phyloP scores from a whole-genome alignment of 2,797 vertebrate species.

The Myotis daubentonii region DNA sequence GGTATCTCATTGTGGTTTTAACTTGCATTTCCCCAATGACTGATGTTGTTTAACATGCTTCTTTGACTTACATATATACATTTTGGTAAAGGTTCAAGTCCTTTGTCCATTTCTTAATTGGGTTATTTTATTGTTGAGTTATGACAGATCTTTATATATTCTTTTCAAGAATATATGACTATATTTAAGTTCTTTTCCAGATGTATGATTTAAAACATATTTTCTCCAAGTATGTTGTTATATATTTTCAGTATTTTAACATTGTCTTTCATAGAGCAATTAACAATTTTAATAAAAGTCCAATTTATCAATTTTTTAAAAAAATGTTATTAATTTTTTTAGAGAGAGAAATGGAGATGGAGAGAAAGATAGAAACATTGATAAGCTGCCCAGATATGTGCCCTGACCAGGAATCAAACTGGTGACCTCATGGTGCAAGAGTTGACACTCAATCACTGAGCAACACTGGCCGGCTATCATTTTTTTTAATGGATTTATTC shows the following conservation, averaged over 20 bases:
- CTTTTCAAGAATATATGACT: not conserved
- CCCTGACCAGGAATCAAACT: too few relatives aligned
- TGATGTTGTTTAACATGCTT: too few relatives aligned
- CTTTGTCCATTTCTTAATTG: not conserved
- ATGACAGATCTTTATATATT: not conserved
- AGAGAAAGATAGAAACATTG: too few relatives aligned
- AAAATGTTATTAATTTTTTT: too few relatives aligned
- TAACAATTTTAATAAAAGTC: not conserved
- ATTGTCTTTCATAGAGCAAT: not conserved
- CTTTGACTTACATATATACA: too few relatives aligned
- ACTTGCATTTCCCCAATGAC: too few relatives aligned
- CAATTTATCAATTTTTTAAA: too few relatives aligned
- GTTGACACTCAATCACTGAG: too few relatives aligned
- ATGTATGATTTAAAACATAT: not conserved
- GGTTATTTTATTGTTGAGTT: constrained; percentile 8
- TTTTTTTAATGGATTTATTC: not conserved
- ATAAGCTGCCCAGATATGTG: too few relatives aligned
- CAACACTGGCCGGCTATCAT: not conserved
- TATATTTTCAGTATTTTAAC: constrained; percentile 19
- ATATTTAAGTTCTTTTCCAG: not conserved
- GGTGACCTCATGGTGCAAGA: too few relatives aligned
- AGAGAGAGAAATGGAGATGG: too few relatives aligned
- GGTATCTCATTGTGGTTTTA: not conserved
- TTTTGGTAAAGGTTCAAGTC: too few relatives aligned
- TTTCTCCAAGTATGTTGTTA: not conserved